Base-by-base conservation (phyloP, 2,113 vertebrate species). In the Lepisosteus osseus region DNA sequence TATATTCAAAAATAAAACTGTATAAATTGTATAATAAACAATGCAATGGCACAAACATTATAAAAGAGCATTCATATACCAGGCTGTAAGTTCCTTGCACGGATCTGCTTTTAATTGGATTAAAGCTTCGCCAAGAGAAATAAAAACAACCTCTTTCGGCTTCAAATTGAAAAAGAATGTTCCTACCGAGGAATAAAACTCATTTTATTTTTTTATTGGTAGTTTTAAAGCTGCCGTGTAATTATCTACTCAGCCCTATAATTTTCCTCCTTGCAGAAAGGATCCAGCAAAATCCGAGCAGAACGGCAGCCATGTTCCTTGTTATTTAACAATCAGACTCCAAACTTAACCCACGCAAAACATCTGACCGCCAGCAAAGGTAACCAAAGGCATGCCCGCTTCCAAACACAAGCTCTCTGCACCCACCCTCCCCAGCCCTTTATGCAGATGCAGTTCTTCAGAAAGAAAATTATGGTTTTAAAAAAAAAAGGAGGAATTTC, bases 71-170 rank as follows among this genome's bases (percentile, higher is more conserved):
- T 51, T 51, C 47, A 51, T 51, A 51, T 72, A 71, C 77, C 69
- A 51, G 64, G 67, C 15, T 11, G 74, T 67, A 66, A 74, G 73
- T 78, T 72, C 55, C 69, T 7, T 0, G 67, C 77, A 80, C 83
- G 84, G 83, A 82, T 88, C 82, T 81, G 78, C 65, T 80, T 83
- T 82, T 84, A 86, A 87, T 85, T 82, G 84, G 77, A 84, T 86
- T 81, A 72, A 85, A 84, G 77, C 79, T 67, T 71, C 68, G 77
- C 73, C 56, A 72, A 43, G 59, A 78, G 72, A 79, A 79, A 79
- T 77, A 80, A 72, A 71, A 79, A 68, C 72, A 69, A 70, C 64
- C 77, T 79, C 77, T 72, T 77, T 67, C 72, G 76, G 78, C 76
- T 78, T 51, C 0, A 79, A 74, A 47, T 75, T 73, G 78, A 72